These are phyloP conservation scores for Penaeus chinensis DNA, from an alignment of 1,140 invertebrate genomes.

Conservation along the genomic window DNA sequence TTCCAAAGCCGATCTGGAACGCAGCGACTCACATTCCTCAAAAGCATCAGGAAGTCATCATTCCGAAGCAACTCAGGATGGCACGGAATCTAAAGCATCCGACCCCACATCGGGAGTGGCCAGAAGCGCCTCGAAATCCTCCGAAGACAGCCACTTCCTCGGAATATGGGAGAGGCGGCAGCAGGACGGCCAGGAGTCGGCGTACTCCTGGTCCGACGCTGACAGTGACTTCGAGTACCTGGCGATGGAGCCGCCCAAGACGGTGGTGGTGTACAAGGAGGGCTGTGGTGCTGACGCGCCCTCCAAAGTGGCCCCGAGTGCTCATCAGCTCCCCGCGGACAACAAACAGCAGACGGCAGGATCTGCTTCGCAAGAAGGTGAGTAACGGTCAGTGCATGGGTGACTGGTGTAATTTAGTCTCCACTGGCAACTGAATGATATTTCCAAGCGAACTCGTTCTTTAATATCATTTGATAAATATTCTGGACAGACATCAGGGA, in stretches of 20 bases:
- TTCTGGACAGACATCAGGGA: too few species aligned
- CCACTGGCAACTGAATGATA: too few species aligned
- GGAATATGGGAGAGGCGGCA: slow-evolving; percentile 28
- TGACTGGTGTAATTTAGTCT: too few species aligned
- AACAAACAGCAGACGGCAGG: slow-evolving; percentile 5
- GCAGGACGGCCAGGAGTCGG: slow-evolving; percentile 56
- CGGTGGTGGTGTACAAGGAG: slow-evolving; percentile 45
- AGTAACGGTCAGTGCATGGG: too few species aligned
- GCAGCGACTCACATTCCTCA: slow-evolving; percentile 45
- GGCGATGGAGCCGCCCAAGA: slow-evolving; percentile 43
- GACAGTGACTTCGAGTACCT: slow-evolving; percentile 63
- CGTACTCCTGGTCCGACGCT: slow-evolving; percentile 63
- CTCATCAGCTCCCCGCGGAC: slow-evolving; percentile 56
- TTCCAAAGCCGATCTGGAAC: neutral
- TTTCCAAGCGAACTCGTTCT: too few species aligned
- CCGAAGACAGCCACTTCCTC: slow-evolving; percentile 24
- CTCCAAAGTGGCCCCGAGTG: slow-evolving; percentile 54
- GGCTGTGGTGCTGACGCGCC: slow-evolving; percentile 57
- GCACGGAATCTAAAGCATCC: slow-evolving; percentile 13
- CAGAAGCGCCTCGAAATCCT: slow-evolving; percentile 46
- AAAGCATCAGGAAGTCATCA: slow-evolving; percentile 24
- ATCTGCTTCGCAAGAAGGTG: too few species aligned
- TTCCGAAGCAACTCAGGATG: neutral
- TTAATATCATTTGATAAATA: too few species aligned
- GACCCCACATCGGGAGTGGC: slow-evolving; percentile 23